phyloP scores from a whole-genome alignment of 2,888 invertebrate genomes.

The Orchesellides sinensis region DNA sequence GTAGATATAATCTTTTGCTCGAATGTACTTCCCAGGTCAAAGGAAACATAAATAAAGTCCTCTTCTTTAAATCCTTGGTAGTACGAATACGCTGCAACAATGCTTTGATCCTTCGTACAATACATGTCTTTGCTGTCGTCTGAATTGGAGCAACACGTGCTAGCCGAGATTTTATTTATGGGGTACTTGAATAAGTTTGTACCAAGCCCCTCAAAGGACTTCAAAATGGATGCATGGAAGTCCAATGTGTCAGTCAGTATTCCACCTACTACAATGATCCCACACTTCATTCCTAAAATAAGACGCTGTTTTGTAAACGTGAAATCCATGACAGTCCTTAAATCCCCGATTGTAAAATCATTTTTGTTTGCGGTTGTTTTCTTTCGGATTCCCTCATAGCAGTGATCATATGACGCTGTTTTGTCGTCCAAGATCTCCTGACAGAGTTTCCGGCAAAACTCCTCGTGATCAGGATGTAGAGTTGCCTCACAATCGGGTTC shows the following conservation, averaged over 20 bases:
- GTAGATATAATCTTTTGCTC: constrained; percentile 50
- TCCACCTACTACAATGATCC: constrained; percentile 7
- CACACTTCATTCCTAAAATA: constrained; percentile 48
- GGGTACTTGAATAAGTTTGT: constrained; percentile 2
- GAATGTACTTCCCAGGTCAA: constrained; percentile 63
- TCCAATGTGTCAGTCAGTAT: not conserved
- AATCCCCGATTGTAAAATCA: not conserved
- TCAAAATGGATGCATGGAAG: not conserved
- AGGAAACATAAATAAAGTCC: constrained; percentile 63
- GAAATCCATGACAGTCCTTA: constrained; percentile 38
- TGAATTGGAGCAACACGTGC: constrained; percentile 13
- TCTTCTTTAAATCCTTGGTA: not conserved
- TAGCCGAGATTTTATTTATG: constrained; percentile 17
- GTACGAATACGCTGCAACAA: constrained; percentile 47
- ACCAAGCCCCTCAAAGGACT: not conserved
- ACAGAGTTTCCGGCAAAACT: not conserved
- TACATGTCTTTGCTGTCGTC: no score
- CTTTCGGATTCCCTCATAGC: not conserved
- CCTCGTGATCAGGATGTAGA: not conserved
- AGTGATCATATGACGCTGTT: not conserved
- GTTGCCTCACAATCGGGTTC: not conserved
- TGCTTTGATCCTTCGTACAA: not conserved
- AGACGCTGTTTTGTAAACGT: constrained; percentile 16
- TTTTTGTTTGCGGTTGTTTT: not conserved
- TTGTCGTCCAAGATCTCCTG: not conserved